Evolutionary conservation across 2,113 vertebrate genomes (phyloP).

Genomic region (Poicephalus gulielmi): DNA sequence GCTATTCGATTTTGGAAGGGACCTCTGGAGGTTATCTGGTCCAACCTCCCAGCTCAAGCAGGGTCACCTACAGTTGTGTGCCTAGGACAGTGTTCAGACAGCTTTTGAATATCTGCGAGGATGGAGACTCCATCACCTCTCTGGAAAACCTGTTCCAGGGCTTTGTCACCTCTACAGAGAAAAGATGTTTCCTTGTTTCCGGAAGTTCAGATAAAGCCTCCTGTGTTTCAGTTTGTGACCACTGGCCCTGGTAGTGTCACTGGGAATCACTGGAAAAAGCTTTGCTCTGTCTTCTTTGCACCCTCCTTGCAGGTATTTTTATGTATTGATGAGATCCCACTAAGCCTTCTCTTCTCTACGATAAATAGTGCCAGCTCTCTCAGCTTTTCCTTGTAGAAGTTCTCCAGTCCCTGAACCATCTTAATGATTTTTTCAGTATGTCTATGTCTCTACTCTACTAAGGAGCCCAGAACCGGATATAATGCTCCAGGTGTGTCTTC

Average conservation of each 20-base stretch:
- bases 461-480: not conserved
- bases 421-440: not conserved
- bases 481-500: not conserved
- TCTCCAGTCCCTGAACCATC: not conserved
- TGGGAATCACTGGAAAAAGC: not conserved
- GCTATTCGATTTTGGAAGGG: not conserved
- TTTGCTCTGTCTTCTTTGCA: not conserved
- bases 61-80: not conserved
- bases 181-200: not conserved
- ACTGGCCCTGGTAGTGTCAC: not conserved
- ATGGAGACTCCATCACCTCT: not conserved
- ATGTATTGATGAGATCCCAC: not conserved
- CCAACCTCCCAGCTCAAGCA: not conserved
- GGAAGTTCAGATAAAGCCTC: not conserved
- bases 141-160: not conserved
- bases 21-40: not conserved
- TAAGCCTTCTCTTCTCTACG: not conserved
- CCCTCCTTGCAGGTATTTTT: not conserved
- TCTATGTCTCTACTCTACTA: not conserved
- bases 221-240: not conserved
- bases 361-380: not conserved
- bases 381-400: not conserved
- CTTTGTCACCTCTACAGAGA: not conserved
- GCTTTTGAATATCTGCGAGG: not conserved
- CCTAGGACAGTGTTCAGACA: not conserved